These are phyloP conservation scores for Arbacia lixula DNA, from an alignment of 53 echinoderm and acorn worm genomes.

Conservation along the genomic window DNA sequence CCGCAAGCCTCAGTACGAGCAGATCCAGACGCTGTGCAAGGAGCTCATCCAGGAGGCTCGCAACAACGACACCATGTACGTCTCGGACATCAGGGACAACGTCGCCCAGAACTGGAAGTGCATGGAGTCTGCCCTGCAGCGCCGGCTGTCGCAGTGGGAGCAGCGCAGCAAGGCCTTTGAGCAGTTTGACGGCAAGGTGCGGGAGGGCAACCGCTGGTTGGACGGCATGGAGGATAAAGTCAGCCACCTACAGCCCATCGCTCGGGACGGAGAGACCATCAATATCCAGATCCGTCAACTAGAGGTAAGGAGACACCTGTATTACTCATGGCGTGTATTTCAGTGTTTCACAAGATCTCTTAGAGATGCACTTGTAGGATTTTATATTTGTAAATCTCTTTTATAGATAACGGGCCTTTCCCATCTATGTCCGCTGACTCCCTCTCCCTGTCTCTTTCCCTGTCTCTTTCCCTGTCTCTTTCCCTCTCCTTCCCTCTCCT, in stretches of 20 bases:
- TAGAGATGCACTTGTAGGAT: no score
- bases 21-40: slow-evolving; percentile 85
- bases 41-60: slow-evolving; percentile 81
- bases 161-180: slow-evolving; percentile 86
- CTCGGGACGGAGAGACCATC: slow-evolving; percentile 90
- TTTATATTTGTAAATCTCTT: no score
- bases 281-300: slow-evolving; percentile 94
- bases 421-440: no score
- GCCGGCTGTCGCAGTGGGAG: slow-evolving; percentile 81
- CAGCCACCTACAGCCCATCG: slow-evolving; percentile 80
- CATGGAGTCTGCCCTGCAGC: slow-evolving; percentile 74
- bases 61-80: slow-evolving; percentile 86
- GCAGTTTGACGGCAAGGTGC: slow-evolving; percentile 82
- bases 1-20: slow-evolving; percentile 80
- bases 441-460: no score
- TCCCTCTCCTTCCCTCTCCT: no score
- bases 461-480: no score
- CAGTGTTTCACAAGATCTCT: no score
- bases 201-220: slow-evolving; percentile 73
- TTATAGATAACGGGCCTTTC: no score
- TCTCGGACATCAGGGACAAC: slow-evolving; percentile 90
- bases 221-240: slow-evolving; percentile 90
- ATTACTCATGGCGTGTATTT: no score
- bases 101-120: slow-evolving; percentile 87
- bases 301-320: slow-evolving; percentile 62